A percentile compares a stretch with the other conserved stretches of the same genome.
Conservation (phyloP, 2,113 vertebrate species). For the Ahaetulla prasina region DNA sequence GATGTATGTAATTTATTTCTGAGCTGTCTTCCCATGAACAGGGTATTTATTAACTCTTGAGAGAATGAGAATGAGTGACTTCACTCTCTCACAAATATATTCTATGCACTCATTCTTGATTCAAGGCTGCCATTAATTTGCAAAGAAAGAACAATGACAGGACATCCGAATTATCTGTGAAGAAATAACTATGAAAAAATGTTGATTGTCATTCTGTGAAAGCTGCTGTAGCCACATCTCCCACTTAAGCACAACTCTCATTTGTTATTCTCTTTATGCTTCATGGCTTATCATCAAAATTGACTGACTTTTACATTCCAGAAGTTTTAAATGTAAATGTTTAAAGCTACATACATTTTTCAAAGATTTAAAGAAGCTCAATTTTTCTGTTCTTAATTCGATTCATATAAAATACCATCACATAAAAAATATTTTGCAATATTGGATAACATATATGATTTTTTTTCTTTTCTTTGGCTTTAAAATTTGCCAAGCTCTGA, state of each 20-base stretch:
- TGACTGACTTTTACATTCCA: conserved; percentile 54
- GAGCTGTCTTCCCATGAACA: conserved; percentile 6
- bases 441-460: not conserved
- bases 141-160: conserved; percentile 14
- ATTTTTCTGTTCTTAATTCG: not conserved
- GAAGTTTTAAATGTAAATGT: conserved; percentile 35
- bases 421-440: not conserved
- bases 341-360: conserved; percentile 44
- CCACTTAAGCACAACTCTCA: conserved; percentile 43
- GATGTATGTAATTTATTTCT: conserved; percentile 13
- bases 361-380: not conserved
- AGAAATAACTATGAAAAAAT: conserved; percentile 32
- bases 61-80: conserved; percentile 1
- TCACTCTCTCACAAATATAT: not conserved
- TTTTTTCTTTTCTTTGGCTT: not conserved
- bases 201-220: conserved; percentile 42
- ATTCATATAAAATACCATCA: not conserved
- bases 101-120: conserved; percentile 31
- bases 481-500: not conserved
- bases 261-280: conserved; percentile 65
- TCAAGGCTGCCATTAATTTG: conserved; percentile 5
- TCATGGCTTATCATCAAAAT: conserved; percentile 40
- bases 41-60: conserved; percentile 23
- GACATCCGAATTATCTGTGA: conserved; percentile 29
- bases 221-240: conserved; percentile 33